phyloP scores from a whole-genome alignment of 2,113 vertebrate species.

The Chionis minor region DNA sequence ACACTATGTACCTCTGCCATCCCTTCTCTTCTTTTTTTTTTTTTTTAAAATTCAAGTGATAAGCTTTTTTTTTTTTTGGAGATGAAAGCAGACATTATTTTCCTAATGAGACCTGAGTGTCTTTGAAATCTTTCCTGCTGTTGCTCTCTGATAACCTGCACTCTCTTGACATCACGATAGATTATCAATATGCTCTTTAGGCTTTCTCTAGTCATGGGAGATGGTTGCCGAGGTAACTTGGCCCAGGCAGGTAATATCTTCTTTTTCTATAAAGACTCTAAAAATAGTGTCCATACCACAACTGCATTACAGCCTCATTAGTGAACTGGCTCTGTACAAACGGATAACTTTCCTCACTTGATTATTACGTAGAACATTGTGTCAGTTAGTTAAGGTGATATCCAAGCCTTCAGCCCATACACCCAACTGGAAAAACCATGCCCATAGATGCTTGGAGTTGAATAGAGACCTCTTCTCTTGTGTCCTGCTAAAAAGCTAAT shows the following conservation, averaged over 20 bases:
- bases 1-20: background rate
- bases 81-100: slow-evolving; percentile 76
- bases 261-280: slow-evolving; percentile 67
- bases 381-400: slow-evolving; percentile 6
- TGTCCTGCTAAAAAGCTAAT: background rate
- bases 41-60: slow-evolving; percentile 50
- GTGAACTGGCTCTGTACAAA: slow-evolving; percentile 11
- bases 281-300: slow-evolving; percentile 67
- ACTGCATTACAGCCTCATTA: slow-evolving; percentile 51
- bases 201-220: slow-evolving; percentile 75
- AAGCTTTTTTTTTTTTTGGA: slow-evolving; percentile 45
- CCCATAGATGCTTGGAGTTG: background rate
- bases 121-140: slow-evolving; percentile 81
- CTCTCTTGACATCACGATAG: slow-evolving; percentile 84
- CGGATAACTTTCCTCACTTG: slow-evolving; percentile 37
- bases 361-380: background rate
- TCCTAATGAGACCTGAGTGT: slow-evolving; percentile 63
- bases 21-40: background rate
- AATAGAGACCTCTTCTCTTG: background rate
- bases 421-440: background rate
- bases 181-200: slow-evolving; percentile 91
- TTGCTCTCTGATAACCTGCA: slow-evolving; percentile 81
- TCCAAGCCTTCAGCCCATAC: background rate
- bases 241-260: slow-evolving; percentile 76
- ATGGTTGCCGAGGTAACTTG: slow-evolving; percentile 86